Evolutionary conservation across 2,888 invertebrate species (phyloP).

Genomic region (Panorpa germanica): DNA sequence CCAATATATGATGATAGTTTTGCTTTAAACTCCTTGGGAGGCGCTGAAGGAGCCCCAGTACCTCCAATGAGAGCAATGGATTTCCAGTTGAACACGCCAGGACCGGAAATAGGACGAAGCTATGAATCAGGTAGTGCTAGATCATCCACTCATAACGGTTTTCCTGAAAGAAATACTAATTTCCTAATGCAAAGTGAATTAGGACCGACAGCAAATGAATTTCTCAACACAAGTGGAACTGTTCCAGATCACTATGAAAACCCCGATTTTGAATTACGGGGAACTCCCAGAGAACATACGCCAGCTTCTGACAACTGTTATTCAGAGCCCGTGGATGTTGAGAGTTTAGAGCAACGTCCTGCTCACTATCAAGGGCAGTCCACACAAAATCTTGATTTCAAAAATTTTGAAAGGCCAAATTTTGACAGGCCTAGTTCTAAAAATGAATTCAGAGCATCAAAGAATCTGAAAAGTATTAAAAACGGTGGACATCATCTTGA

Average conservation of each 20-base stretch:
- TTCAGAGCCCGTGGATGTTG: conserved; percentile 20
- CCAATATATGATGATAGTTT: conserved; percentile 53
- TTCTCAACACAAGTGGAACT: conserved; percentile 12
- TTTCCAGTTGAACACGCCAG: conserved; percentile 27
- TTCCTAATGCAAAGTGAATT: too few relatives aligned
- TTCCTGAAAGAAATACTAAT: too few relatives aligned
- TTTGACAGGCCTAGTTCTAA: conserved; percentile 21
- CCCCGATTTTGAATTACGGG: conserved; percentile 23
- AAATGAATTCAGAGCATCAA: conserved; percentile 13
- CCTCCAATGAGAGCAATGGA: conserved; percentile 14
- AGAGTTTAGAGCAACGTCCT: not conserved
- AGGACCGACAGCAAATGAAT: too few relatives aligned
- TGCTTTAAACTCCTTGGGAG: conserved; percentile 28
- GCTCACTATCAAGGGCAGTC: conserved; percentile 3
- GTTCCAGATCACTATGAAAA: conserved; percentile 25
- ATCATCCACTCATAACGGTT: conserved; percentile 4
- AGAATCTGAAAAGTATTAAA: conserved; percentile 12
- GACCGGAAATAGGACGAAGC: conserved; percentile 23
- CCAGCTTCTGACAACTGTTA: conserved; percentile 21
- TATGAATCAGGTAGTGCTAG: conserved; percentile 10
- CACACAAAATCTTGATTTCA: conserved; percentile 25
- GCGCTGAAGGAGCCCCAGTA: conserved; percentile 7
- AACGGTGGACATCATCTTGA: conserved; percentile 6
- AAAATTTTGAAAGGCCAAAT: conserved; percentile 39
- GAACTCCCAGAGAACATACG: conserved; percentile 2